Base-by-base conservation (phyloP, 2,113 vertebrate genomes). In the Sturnus vulgaris region DNA sequence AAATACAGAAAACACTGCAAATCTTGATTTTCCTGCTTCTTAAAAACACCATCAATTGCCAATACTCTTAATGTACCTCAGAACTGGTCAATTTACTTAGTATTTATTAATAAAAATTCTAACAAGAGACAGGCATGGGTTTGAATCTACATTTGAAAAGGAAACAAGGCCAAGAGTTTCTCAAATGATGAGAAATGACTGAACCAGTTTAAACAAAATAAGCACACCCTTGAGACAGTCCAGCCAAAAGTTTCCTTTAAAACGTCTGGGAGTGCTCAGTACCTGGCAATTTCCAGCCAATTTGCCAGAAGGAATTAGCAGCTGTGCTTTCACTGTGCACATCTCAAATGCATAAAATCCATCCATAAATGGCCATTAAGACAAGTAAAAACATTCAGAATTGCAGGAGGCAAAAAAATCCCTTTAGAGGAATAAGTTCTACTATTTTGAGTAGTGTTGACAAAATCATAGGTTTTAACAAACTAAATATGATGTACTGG, bases 251-350 rank as follows among this genome's bases (percentile, higher is more conserved):
- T 82, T 93, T 70, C 69, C 86, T 93, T 93, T 85, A 88, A 85
- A 90, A 42, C 0, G 0, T 52, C 85, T 89, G 64, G 61, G 86
- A 95, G 40, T 42, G 42, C 72, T 93, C 90, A 71, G 53, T 91
- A 77, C 63, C 78, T 50, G 49, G 68, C 65, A 79, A 76, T 91
- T 93, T 83, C 60, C 63, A 84, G 72, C 46, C 73, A 86, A 87
- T 92, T 81, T 93, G 75, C 65, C 77, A 92, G 82, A 86, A 94
- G 21, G 0, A 95, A 88, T 88, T 86, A 96, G 68, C 85, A 96
- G 79, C 64, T 96, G 44, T 78, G 60, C 71, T 95, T 90, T 71
- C 64, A 63, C 44, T 75, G 47, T 75, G 52, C 47, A 59, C 47
- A 59, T 71, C 60, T 93, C 68, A 82, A 92, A 77, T 21, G 30